These are phyloP conservation scores for Pangasianodon hypophthalmus DNA, from an alignment of 2,113 vertebrate genomes.

Conservation along the genomic window DNA sequence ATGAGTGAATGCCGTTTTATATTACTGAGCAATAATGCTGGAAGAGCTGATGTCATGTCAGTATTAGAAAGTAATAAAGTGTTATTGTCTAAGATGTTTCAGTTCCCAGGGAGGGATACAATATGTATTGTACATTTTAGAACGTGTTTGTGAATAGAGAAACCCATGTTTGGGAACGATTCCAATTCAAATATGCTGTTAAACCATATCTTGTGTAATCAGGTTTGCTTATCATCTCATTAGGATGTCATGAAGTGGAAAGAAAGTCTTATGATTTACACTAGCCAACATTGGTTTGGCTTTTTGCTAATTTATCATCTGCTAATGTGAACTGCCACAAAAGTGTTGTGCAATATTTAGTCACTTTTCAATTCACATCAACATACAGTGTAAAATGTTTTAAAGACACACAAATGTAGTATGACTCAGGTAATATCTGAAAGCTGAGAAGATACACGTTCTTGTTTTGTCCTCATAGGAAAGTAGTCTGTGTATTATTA, in stretches of 20 bases:
- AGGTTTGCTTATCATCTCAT: background rate
- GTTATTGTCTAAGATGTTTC: background rate
- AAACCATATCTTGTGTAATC: background rate
- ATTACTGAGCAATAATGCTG: background rate
- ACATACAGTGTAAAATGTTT: background rate
- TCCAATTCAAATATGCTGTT: background rate
- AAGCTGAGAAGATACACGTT: background rate
- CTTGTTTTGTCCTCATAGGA: background rate
- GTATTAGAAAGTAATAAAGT: conserved; percentile 17
- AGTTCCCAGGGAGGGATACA: background rate
- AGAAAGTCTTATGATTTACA: background rate
- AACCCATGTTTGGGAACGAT: background rate
- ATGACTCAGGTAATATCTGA: background rate
- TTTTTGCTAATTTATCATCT: conserved; percentile 3
- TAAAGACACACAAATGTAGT: background rate
- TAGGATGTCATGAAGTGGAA: background rate
- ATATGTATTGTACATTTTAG: conserved; percentile 25
- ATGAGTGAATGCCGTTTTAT: background rate
- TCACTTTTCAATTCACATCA: background rate
- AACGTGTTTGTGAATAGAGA: background rate
- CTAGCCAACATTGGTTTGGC: background rate
- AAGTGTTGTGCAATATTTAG: background rate
- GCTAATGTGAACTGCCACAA: background rate
- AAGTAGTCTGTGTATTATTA: background rate
- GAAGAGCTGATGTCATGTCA: background rate